These are phyloP conservation scores for Chironomus tepperi DNA, from an alignment of 1,140 invertebrate genomes.

Conservation along the genomic window DNA sequence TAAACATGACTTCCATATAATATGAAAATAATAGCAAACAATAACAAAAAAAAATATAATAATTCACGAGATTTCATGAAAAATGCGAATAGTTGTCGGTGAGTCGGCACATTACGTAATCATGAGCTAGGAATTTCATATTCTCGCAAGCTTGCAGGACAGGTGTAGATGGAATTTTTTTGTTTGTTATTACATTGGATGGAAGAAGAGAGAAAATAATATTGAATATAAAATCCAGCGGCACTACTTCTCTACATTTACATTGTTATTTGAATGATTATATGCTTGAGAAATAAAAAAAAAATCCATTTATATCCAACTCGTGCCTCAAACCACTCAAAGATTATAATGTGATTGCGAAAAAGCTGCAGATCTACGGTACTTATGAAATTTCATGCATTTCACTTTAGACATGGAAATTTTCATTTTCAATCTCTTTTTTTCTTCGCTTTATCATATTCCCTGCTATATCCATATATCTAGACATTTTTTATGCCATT, in stretches of 20 bases:
- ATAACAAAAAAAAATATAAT: neutral
- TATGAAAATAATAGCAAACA: neutral
- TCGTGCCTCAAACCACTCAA: neutral
- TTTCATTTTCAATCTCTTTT: conserved; percentile 17
- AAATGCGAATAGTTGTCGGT: neutral
- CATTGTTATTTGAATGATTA: neutral
- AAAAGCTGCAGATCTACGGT: conserved; percentile 5
- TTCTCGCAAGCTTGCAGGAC: neutral
- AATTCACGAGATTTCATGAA: neutral
- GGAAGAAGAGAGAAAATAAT: neutral
- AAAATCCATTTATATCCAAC: conserved; percentile 3
- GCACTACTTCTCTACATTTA: neutral
- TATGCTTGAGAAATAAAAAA: neutral
- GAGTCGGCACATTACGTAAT: neutral
- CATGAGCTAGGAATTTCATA: neutral
- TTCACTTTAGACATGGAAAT: conserved; percentile 22
- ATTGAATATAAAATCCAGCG: neutral
- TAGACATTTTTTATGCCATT: neutral
- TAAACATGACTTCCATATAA: conserved; percentile 8
- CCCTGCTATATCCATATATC: too few relatives aligned
- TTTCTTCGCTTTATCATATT: neutral
- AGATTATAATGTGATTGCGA: conserved; percentile 13
- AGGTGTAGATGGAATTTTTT: conserved; percentile 5
- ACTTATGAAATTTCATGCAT: conserved; percentile 14
- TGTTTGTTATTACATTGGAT: neutral